Base-by-base conservation (phyloP, 2,113 vertebrate species). In the Cryptotis parvus region DNA sequence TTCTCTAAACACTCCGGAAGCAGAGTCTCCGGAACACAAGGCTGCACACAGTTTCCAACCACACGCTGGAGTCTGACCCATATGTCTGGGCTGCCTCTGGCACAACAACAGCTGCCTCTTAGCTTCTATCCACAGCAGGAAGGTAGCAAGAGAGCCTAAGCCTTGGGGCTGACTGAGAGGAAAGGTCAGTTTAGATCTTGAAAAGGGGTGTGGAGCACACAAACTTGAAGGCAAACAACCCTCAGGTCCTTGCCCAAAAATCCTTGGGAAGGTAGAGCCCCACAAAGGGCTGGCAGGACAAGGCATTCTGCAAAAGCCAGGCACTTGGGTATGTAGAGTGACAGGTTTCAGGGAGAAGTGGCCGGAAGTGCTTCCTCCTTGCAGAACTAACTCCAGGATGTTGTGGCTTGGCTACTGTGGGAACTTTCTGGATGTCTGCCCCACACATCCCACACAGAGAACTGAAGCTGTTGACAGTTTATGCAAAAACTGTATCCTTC, bases 381-480 rank as follows among this genome's bases (percentile, higher is more conserved):
- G 82, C 81, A 41, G 74, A 91, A 33, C 24, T 2, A 11, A 16
- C 75, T 80, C 74, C 72, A 85, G 85, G 90, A 68, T 87, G 76
- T 18, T 68, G 8, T 0, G 6, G 61, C 49, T 41, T 72, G 87
- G 75, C 39, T 72, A 24, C 75, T 2, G 41, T 10, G 6, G 90
- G 90, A 73, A 72, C 78, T 63, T 94, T 89, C 92, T 87, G 94
- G 94, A 88, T 37, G 35, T 29, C 78, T 79, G 88, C 90, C 95
- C 95, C 1, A 0, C 22, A 2, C 0, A 16, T 68, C 75, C 80
- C 3, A 15, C 35, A 22, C 61, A 76, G 49, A 65, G 61, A 27
- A 14, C 11, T 24, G 26, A 18, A 24, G 49, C 10, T 49, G 80
- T 72, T 58, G 41, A 61, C 35, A 39, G 41, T 33, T 16, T n/a